Conservation (phyloP, 2,113 vertebrate species). For the Cyanoramphus novaezelandiae region DNA sequence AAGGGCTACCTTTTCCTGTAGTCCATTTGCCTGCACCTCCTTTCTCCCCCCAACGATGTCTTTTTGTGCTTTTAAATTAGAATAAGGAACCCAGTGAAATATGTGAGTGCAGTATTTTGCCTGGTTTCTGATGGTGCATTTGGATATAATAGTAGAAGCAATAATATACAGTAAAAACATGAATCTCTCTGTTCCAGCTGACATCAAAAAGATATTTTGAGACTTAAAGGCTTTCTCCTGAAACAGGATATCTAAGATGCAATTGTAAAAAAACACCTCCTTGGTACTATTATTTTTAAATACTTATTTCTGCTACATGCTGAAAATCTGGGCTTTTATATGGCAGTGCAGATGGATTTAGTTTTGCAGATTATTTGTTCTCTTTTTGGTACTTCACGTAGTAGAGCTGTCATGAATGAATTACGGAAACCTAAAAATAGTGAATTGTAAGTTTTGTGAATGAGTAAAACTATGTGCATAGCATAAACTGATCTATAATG, state of each 20-base stretch:
- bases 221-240: neutral
- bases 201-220: neutral
- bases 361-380: neutral
- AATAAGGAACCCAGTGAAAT: neutral
- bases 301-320: neutral
- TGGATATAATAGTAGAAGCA: neutral
- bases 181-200: neutral
- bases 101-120: neutral
- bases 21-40: rapidly evolving
- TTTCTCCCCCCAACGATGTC: neutral
- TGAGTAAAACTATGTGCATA: neutral
- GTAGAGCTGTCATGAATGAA: neutral
- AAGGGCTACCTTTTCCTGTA: neutral
- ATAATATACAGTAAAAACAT: neutral
- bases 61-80: neutral
- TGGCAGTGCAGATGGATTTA: neutral
- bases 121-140: neutral
- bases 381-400: neutral
- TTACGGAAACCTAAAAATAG: neutral
- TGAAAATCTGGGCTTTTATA: neutral
- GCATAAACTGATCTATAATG: neutral
- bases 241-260: neutral
- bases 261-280: neutral
- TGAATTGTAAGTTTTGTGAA: neutral
- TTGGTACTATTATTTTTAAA: neutral